Percentiles rank a stretch among this genome's conserved stretches.
Evolutionary conservation across 2,797 vertebrate genomes (phyloP).

Genomic region (Varecia variegata): DNA sequence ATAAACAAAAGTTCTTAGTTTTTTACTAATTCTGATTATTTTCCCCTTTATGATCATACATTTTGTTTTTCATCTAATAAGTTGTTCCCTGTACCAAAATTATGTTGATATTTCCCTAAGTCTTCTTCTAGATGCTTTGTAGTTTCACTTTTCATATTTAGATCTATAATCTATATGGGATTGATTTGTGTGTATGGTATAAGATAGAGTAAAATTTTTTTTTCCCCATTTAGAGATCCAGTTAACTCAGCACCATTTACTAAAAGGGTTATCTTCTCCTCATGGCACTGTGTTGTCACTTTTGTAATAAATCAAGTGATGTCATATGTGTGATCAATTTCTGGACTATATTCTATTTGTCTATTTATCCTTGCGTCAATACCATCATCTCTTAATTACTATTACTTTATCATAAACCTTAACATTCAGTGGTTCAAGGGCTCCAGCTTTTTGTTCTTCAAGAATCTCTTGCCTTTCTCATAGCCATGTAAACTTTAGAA

Average conservation of each 20-base stretch:
- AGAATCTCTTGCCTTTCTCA: not conserved
- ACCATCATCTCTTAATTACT: not conserved
- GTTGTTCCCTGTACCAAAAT: not conserved
- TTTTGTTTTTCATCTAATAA: not conserved
- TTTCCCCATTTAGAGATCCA: not conserved
- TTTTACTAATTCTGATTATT: conserved; percentile 42
- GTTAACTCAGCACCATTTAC: not conserved
- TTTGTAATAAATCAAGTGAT: not conserved
- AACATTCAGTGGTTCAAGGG: not conserved
- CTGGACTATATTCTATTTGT: not conserved
- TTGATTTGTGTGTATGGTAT: not conserved
- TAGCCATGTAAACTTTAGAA: not conserved
- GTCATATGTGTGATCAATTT: not conserved
- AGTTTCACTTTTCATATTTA: not conserved
- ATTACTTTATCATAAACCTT: not conserved
- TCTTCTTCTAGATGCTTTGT: not conserved
- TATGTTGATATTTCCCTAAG: not conserved
- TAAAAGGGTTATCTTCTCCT: not conserved
- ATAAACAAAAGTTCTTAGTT: not conserved
- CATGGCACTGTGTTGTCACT: not conserved
- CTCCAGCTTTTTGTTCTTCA: not conserved
- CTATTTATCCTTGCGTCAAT: not conserved
- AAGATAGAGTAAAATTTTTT: conserved; percentile 19
- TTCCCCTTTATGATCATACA: not conserved
- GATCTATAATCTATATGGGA: not conserved